A percentile compares a stretch with the other conserved stretches of the same genome.
Evolutionary conservation across 2,888 invertebrate genomes (phyloP).

Genomic region (Eutolmus rufibarbis): DNA sequence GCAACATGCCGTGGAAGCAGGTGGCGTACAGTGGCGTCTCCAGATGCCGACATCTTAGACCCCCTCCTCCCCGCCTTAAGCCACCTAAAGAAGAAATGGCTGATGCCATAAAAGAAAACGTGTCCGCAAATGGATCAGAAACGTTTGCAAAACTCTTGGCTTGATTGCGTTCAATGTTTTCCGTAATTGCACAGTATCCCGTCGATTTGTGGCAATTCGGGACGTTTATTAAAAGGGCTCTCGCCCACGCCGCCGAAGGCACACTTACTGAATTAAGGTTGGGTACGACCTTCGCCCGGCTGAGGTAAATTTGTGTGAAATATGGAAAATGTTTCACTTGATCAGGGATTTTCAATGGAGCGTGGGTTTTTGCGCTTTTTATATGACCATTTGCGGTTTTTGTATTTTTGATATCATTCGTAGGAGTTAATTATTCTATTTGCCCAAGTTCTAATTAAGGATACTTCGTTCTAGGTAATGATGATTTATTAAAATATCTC

Average conservation of each 20-base stretch:
- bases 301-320: slow-evolving; percentile 8
- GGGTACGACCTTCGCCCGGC: not conserved
- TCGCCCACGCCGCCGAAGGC: not conserved
- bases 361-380: not conserved
- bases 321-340: not conserved
- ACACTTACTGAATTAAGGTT: not conserved
- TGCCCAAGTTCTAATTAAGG: not conserved
- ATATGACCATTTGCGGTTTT: not conserved
- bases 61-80: not conserved
- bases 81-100: not conserved
- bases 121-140: slow-evolving; percentile 23
- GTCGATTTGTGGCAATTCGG: slow-evolving; percentile 6
- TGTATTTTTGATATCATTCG: not conserved
- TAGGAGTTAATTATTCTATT: not conserved
- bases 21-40: not conserved
- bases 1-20: slow-evolving; percentile 13
- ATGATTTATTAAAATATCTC: not conserved
- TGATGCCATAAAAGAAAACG: slow-evolving; percentile 13
- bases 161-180: slow-evolving; percentile 9
- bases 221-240: slow-evolving; percentile 12
- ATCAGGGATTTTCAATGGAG: not conserved
- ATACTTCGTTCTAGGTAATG: not conserved
- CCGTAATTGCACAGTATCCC: slow-evolving; percentile 26
- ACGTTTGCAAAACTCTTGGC: slow-evolving; percentile 15
- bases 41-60: not conserved